These are phyloP conservation scores for Podargus strigoides DNA, from an alignment of 2,797 vertebrate species.

Conservation along the genomic window DNA sequence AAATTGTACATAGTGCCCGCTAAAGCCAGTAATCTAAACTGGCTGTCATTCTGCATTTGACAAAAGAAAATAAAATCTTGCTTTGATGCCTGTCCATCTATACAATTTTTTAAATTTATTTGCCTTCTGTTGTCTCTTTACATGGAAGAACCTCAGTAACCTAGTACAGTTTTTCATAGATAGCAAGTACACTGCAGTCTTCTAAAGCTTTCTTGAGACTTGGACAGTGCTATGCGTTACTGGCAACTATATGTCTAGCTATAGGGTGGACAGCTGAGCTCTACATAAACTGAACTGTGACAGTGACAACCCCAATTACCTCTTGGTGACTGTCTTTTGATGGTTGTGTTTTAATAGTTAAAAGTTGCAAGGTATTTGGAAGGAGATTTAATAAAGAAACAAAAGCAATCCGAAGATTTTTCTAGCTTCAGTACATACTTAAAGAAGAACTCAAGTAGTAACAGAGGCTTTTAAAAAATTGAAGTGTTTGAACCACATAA, in stretches of 20 bases:
- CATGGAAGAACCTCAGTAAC: not conserved
- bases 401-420: not conserved
- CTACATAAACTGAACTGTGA: not conserved
- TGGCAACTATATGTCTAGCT: not conserved
- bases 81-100: not conserved
- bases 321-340: not conserved
- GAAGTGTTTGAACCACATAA: not conserved
- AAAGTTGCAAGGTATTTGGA: not conserved
- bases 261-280: not conserved
- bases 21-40: not conserved
- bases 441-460: not conserved
- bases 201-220: not conserved
- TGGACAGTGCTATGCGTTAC: not conserved
- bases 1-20: not conserved
- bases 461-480: not conserved
- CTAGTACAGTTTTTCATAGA: not conserved
- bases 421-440: not conserved
- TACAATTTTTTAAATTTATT: not conserved
- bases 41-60: not conserved
- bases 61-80: not conserved
- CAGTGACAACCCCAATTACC: not conserved
- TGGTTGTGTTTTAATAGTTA: not conserved
- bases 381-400: not conserved
- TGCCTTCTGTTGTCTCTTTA: not conserved
- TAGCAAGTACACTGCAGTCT: not conserved